Conservation (phyloP, 2,113 vertebrate species). For the Phrynocephalus versicolor region DNA sequence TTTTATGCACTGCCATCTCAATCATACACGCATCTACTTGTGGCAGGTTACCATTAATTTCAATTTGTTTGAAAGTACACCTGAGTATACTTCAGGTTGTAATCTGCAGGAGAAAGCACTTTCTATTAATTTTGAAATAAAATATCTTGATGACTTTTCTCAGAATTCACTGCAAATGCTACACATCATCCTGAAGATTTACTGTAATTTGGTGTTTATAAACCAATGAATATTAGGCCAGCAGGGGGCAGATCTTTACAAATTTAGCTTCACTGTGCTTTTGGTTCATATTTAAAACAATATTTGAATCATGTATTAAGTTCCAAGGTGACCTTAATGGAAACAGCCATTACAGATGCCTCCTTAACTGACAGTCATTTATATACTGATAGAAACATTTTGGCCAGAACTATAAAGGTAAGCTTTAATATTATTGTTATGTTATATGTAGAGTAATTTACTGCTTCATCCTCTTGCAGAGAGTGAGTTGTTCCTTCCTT, state of each 20-base stretch:
- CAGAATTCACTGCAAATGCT: not conserved
- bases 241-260: constrained; percentile 43
- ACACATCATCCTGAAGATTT: not conserved
- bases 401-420: not conserved
- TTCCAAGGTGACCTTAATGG: not conserved
- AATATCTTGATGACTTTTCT: not conserved
- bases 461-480: not conserved
- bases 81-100: not conserved
- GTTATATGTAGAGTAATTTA: no score
- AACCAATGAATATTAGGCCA: constrained; percentile 12
- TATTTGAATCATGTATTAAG: not conserved
- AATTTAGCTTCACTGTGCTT: not conserved
- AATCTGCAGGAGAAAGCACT: not conserved
- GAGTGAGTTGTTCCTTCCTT: not conserved
- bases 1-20: not conserved
- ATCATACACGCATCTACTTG: not conserved
- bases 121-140: not conserved
- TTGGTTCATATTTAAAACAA: not conserved
- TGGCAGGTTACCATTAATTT: not conserved
- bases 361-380: accelerated
- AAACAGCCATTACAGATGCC: accelerated
- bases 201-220: not conserved
- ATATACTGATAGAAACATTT: not conserved
- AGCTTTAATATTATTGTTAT: not conserved
- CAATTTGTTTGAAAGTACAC: not conserved